Base-by-base conservation (phyloP, 2,113 vertebrate genomes). In the Varanus komodoensis region DNA sequence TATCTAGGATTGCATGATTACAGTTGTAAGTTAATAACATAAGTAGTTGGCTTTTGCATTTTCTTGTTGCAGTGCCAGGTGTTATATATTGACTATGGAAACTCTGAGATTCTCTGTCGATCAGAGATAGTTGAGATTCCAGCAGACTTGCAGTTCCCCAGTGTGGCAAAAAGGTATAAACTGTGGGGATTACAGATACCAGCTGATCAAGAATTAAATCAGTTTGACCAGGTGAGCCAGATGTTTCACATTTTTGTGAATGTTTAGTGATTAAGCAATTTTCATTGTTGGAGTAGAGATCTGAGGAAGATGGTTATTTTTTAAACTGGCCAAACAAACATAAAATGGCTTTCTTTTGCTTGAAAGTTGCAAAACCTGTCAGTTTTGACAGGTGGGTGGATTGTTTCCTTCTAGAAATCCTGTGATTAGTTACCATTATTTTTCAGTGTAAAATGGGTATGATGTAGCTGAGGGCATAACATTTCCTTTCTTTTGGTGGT, bases 51-150 rank as follows among this genome's bases (percentile, higher is more conserved):
- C 89, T 92, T 92, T 0, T 91, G 91, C 57, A 84, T 93, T 95
- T 93, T 95, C 85, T 78, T 90, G 19, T 90, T 79, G 17, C 90
- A 97, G 96, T 97, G 95, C 89, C 85, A 93, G n/a, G 97, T 98
- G n/a, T 96, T 96, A 38, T 98, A 98, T 78, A 92, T 98, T 81
- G 98, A 98, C 92, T 98, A 98, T 93, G 97, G 98, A 95, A 98
- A 98, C 95, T 94, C 93, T 32, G 97, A 98, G 94, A 89, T 96
- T 93, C 94, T 98, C 77, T 96, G 93, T 88, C 95, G 95, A 84
- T 96, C 95, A 69, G 96, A 96, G 89, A 95, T 97, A 86, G 97
- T 97, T 80, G 97, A 98, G 93, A 97, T 98, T 90, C 96, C 97
- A 85, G 80, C 90, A 21, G 91, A 97, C 9, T 92, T 98, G 73